Base-by-base conservation (phyloP, 2,888 invertebrate genomes). In the Pteria penguin region DNA sequence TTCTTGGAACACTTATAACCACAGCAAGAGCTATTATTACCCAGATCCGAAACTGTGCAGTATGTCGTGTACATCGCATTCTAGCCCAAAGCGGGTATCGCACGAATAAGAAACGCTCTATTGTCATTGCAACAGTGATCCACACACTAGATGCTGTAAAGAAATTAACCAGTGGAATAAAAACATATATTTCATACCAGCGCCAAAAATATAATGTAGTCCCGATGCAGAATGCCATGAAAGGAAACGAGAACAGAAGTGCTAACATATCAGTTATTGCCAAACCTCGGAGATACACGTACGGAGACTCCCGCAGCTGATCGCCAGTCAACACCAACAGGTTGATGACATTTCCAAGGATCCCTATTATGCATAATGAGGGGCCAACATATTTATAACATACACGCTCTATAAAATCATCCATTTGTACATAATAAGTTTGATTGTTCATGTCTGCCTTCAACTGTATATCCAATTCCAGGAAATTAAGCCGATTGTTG, bases 291-390 rank as follows among this genome's bases (percentile, higher is more conserved):
- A 91, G 79, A 80, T 90, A 90, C 5, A 86, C 86, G 79, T 90
- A 91, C 0, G 91, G 90, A 0, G 90, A 90, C 61, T 88, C 86
- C 36, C 81, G 85, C 45, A 91, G 84, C 11, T 82, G 77, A 4
- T 81, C 79, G 14, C 88, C 83, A 4, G 87, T 82, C n/a, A 91
- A 83, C n/a, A 91, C 88, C 55, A 86, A 72, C 52, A 90, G 74
- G 72, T 89, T 91, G 1, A 91, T 73, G 14, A 86, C 76, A 79
- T 91, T 91, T 63, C 88, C 87, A 14, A 89, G 26, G n/a, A 90
- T 87, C 22, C 91, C 91, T 63, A 90, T 83, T 11, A 80, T 72
- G 45, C 90, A 90, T 18, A 91, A 84, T 0, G 81, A 60, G 0
- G 89, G 88, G 1, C 84, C 85, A 4, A 87, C 75, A 71, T 89